These are phyloP conservation scores for Zoanthus sansibaricus DNA, from an alignment of 92 coral and sea anemone genomes.

Conservation along the genomic window DNA sequence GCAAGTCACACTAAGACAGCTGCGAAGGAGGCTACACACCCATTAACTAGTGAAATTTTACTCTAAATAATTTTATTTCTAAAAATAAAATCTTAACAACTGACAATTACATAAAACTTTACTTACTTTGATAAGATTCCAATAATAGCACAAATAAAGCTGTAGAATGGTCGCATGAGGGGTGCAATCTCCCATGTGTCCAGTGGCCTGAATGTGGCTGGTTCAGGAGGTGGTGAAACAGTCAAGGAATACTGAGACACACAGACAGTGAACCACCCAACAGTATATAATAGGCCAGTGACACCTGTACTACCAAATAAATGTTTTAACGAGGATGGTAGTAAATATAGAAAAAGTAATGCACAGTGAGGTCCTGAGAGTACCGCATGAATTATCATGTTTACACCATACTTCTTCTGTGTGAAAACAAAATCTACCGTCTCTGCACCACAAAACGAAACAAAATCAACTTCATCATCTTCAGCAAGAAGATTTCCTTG, in stretches of 20 bases:
- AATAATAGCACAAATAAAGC: constrained; percentile 72
- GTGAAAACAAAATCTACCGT: constrained; percentile 87
- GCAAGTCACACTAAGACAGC: too few relatives aligned
- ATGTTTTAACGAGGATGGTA: constrained; percentile 75
- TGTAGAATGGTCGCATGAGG: constrained; percentile 91
- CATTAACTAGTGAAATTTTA: neutral
- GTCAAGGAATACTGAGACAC: constrained; percentile 86
- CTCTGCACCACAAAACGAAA: constrained; percentile 87
- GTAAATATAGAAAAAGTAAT: constrained; percentile 79
- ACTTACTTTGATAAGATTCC: constrained; percentile 83
- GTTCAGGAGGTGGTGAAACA: constrained; percentile 85
- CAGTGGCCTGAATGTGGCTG: constrained; percentile 82
- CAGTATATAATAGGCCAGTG: constrained; percentile 65
- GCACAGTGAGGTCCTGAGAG: constrained; percentile 75
- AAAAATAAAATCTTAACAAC: too few relatives aligned
- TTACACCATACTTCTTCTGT: constrained; percentile 66
- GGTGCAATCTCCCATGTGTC: constrained; percentile 74
- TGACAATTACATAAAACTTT: neutral
- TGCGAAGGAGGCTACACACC: neutral
- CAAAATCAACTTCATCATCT: constrained; percentile 93
- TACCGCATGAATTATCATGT: constrained; percentile 74
- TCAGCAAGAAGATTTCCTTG: constrained; percentile 84
- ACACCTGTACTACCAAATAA: constrained; percentile 68
- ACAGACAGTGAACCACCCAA: constrained; percentile 91
- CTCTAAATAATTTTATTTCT: too few relatives aligned